Percentiles rank a stretch among this genome's conserved stretches.
phyloP scores from a whole-genome alignment of 2,113 vertebrate genomes.

The Pristiophorus japonicus region DNA sequence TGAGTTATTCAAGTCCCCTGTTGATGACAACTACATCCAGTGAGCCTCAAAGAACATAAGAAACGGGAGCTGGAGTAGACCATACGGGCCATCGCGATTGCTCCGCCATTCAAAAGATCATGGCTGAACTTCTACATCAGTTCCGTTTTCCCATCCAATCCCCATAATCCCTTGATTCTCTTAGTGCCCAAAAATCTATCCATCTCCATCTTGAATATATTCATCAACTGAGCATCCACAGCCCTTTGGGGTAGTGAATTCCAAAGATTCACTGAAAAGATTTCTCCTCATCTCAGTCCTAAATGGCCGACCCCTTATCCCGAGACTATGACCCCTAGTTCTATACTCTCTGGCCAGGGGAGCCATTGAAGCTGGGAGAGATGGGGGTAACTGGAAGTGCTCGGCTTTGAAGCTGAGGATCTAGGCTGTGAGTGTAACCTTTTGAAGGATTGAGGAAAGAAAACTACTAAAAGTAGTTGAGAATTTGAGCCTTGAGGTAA shows the following conservation, averaged over 20 bases:
- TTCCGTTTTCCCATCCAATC: not conserved
- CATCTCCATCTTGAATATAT: not conserved
- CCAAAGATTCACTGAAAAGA: too few relatives aligned
- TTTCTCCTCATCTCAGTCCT: too few relatives aligned
- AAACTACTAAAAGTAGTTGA: not conserved
- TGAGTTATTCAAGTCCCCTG: not conserved
- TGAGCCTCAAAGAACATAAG: not conserved
- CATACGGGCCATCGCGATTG: not conserved
- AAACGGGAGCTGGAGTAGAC: not conserved
- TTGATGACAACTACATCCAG: not conserved
- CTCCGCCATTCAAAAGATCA: not conserved
- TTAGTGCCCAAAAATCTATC: not conserved
- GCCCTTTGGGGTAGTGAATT: too few relatives aligned
- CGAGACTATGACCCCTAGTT: not conserved
- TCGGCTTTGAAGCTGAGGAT: too few relatives aligned
- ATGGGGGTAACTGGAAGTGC: too few relatives aligned
- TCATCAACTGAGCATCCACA: too few relatives aligned
- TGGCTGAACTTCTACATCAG: not conserved
- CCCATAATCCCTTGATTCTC: not conserved
- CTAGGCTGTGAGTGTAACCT: too few relatives aligned
- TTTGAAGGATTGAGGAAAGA: not conserved
- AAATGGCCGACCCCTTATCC: not conserved
- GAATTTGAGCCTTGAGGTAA: not conserved
- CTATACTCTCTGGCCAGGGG: not conserved
- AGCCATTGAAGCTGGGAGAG: too few relatives aligned